Base-by-base conservation (phyloP, 2,888 invertebrate genomes). In the Chloromyia formosa region DNA sequence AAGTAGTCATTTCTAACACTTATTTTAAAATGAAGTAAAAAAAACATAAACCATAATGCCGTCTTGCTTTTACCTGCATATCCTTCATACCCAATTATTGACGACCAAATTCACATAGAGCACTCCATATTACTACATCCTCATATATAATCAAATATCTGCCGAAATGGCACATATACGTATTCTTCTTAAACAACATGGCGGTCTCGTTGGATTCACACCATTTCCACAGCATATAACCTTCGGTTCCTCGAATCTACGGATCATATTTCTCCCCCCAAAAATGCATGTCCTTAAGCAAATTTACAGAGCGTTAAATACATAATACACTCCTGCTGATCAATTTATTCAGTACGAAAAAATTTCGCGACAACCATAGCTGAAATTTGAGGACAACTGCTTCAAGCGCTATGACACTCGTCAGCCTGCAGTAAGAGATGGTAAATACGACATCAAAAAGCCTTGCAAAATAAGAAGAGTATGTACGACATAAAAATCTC, bases 241-340 rank as follows among this genome's bases (percentile, higher is more conserved):
- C n/a, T n/a, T n/a, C n/a, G n/a, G n/a, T 22, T 49, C 66, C 12
- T 35, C 12, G 45, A 49, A 2, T 35, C 3, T 18, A 12, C 20
- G 20, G 45, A 66, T 66, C 66, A 4, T 45, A 45, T 66, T 66
- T 66, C 66, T 35, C 27, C 27, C 22, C 22, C 49, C n/a, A n/a
- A 12, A 9, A 66, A 49, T 66, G 18, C 49, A 22, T 66, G 45
- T 66, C 66, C 23, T 35, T 2, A 45, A 20, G 49, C 66, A 49
- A 49, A 49, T 66, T 49, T 66, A 66, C 49, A 66, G 73, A 75
- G 76, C 73, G 76, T 68, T 68, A 76, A 75, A 75, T 75, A 71
- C 73, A 61, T 75, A 76, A 76, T 75, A 73, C 73, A 68, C 62
- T 74, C 76, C 76, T 69, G 72, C 66, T 22, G 66, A 66, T 45